phyloP scores from a whole-genome alignment of 1,140 invertebrate genomes.

The Sesamia nonagrioides region DNA sequence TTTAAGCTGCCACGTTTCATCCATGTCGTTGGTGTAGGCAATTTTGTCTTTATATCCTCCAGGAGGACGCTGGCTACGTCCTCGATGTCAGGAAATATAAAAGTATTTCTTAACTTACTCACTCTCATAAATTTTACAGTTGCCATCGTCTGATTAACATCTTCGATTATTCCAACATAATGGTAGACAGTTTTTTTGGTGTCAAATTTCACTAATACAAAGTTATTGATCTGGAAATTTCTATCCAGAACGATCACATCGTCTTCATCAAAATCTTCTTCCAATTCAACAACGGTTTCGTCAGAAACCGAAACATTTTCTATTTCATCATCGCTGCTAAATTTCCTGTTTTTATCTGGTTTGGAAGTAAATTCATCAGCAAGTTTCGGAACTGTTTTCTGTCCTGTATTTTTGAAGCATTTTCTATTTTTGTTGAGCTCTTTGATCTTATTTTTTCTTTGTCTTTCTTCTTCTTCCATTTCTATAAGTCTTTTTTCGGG shows the following conservation, averaged over 20 bases:
- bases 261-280: constrained; percentile 63
- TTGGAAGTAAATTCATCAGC: constrained; percentile 53
- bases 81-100: no score
- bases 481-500: constrained; percentile 54
- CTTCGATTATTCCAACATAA: constrained; percentile 61
- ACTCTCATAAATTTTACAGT: no score
- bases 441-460: constrained; percentile 22
- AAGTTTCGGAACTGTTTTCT: constrained; percentile 57
- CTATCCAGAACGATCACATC: constrained; percentile 56
- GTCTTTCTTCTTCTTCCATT: constrained; percentile 50
- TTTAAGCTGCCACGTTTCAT: no score
- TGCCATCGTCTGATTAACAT: no score
- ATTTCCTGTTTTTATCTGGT: constrained; percentile 48
- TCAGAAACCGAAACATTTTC: constrained; percentile 57
- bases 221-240: constrained; percentile 62
- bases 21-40: no score
- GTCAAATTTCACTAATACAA: constrained; percentile 61
- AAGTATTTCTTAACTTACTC: no score
- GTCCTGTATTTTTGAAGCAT: constrained; percentile 50
- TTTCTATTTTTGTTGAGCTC: constrained; percentile 13
- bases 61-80: no score
- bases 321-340: constrained; percentile 54
- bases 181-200: constrained; percentile 63
- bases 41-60: no score
- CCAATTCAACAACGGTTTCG: constrained; percentile 57